phyloP scores from a whole-genome alignment of 2,113 vertebrate species.

The Urocynchramus pylzowi region DNA sequence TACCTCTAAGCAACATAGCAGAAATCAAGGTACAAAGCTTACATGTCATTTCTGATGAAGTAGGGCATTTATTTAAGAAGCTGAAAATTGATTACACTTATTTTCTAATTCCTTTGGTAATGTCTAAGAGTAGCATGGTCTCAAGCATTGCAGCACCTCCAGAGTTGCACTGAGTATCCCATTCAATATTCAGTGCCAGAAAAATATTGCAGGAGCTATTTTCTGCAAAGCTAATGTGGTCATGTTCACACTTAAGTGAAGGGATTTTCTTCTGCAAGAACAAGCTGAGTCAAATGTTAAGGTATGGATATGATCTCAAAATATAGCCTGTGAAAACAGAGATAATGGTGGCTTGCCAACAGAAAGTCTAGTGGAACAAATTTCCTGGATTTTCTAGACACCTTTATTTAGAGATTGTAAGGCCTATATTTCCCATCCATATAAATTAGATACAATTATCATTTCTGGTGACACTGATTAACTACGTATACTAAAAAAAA shows the following conservation, averaged over 20 bases:
- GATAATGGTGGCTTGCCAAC: neutral
- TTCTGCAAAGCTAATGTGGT: neutral
- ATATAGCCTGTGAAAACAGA: neutral
- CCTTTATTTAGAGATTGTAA: neutral
- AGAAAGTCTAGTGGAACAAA: neutral
- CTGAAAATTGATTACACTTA: constrained; percentile 6
- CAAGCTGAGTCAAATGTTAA: neutral
- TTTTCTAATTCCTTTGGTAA: neutral
- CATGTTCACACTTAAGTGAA: neutral
- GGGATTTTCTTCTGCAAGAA: neutral
- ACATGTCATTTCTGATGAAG: constrained; percentile 7
- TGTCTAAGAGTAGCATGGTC: neutral
- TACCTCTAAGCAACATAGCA: constrained; percentile 15
- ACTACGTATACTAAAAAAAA: neutral
- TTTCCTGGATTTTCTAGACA: neutral
- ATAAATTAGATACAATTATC: neutral
- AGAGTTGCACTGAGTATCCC: neutral
- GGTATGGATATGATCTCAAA: neutral
- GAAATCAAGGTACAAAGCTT: constrained; percentile 32
- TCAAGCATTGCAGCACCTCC: neutral
- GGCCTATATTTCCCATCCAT: neutral
- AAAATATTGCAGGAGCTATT: neutral
- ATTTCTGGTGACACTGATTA: neutral
- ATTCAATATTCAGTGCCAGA: neutral
- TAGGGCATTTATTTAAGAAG: constrained; percentile 5